phyloP scores from a whole-genome alignment of 2,797 vertebrate species.

The Chelmon rostratus region DNA sequence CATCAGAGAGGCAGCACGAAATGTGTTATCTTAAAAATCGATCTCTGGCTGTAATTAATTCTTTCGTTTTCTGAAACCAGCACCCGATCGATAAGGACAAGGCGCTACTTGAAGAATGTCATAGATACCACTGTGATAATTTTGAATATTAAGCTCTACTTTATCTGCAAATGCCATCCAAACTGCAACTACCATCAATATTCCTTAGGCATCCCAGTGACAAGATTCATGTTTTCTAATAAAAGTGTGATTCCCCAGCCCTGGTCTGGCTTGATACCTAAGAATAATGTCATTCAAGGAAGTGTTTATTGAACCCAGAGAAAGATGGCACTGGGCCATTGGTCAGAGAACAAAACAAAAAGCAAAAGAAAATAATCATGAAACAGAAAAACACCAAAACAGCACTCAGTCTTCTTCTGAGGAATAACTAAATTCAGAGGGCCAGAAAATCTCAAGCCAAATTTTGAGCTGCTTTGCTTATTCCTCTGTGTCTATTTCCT shows the following conservation, averaged over 20 bases:
- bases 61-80: conserved; percentile 77
- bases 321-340: conserved; percentile 69
- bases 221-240: conserved; percentile 85
- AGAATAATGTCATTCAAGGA: conserved; percentile 79
- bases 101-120: conserved; percentile 72
- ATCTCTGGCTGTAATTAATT: conserved; percentile 81
- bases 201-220: conserved; percentile 74
- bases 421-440: conserved; percentile 68
- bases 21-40: conserved; percentile 79
- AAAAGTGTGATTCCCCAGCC: conserved; percentile 76
- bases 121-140: conserved; percentile 81
- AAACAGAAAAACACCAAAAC: conserved; percentile 60
- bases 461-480: conserved; percentile 71
- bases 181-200: conserved; percentile 76
- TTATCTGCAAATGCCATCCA: conserved; percentile 80
- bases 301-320: conserved; percentile 78
- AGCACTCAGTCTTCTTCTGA: conserved; percentile 47
- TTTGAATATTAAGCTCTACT: conserved; percentile 82
- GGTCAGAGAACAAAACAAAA: conserved; percentile 73
- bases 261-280: conserved; percentile 70
- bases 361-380: conserved; percentile 67
- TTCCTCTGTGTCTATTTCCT: conserved; percentile 66
- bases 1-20: conserved; percentile 70
- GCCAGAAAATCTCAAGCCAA: conserved; percentile 68
- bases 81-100: conserved; percentile 72